Percentiles rank a stretch among this genome's conserved stretches.
phyloP scores from a whole-genome alignment of 2,797 vertebrate genomes.

The Remorina albescens region DNA sequence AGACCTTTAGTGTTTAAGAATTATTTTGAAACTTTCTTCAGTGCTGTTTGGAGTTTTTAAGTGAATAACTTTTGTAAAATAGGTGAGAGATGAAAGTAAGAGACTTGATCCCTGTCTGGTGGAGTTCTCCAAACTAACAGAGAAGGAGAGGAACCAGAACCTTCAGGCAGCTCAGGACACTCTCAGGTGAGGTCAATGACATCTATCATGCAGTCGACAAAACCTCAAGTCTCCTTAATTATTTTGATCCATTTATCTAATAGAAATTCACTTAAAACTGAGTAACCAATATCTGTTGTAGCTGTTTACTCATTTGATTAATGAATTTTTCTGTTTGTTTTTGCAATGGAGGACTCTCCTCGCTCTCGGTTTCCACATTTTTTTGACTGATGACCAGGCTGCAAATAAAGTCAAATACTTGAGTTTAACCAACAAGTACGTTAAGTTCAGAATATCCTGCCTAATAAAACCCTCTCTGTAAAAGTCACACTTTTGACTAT shows the following conservation, averaged over 20 bases:
- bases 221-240: neutral
- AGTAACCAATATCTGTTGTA: neutral
- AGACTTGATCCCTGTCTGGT: constrained; percentile 91
- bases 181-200: constrained; percentile 85
- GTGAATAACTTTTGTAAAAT: constrained; percentile 34
- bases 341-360: constrained; percentile 87
- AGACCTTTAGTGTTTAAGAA: neutral
- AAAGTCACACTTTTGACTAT: neutral
- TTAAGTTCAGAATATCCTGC: neutral
- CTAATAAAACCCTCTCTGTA: neutral
- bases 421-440: constrained; percentile 91
- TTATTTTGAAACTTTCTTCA: neutral
- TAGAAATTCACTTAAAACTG: neutral
- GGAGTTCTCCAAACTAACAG: constrained; percentile 92
- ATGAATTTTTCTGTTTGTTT: constrained; percentile 27
- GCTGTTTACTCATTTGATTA: neutral
- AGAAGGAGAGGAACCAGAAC: constrained; percentile 92
- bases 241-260: neutral
- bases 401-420: constrained; percentile 90
- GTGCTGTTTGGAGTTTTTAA: constrained; percentile 1
- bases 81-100: constrained; percentile 94
- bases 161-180: constrained; percentile 92
- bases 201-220: neutral
- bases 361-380: constrained; percentile 91
- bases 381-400: constrained; percentile 87